A percentile compares a stretch with the other conserved stretches of the same genome.
phyloP scores from a whole-genome alignment of 2,888 invertebrate genomes.

The Ectemnius cavifrons region DNA sequence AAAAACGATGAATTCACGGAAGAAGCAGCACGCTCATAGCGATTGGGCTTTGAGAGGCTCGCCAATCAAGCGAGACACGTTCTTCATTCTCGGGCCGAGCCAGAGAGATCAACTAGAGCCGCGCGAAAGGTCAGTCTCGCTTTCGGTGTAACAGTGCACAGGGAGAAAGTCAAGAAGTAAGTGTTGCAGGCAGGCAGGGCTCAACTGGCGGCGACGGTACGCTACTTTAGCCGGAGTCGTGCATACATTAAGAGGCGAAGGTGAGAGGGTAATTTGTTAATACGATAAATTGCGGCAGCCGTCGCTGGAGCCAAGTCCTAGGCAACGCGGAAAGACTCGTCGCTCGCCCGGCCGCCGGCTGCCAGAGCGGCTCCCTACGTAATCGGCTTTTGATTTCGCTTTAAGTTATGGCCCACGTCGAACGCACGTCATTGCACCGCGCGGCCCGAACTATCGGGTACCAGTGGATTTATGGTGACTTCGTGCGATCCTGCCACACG shows the following conservation, averaged over 20 bases:
- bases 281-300: slow-evolving; percentile 60
- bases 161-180: slow-evolving; percentile 41
- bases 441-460: slow-evolving; percentile 59
- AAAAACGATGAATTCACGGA: too few relatives aligned
- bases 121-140: slow-evolving; percentile 35
- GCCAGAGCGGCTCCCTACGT: slow-evolving; percentile 45
- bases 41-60: not conserved
- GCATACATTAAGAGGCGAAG: slow-evolving; percentile 50
- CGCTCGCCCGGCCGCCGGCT: slow-evolving; percentile 7
- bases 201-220: slow-evolving; percentile 3
- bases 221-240: slow-evolving; percentile 21
- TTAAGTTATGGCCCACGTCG: slow-evolving; percentile 65
- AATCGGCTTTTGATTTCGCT: slow-evolving; percentile 67
- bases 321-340: slow-evolving; percentile 6
- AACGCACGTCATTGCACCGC: slow-evolving; percentile 63
- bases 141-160: slow-evolving; percentile 12
- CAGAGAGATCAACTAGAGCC: slow-evolving; percentile 28
- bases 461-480: slow-evolving; percentile 47
- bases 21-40: too few relatives aligned
- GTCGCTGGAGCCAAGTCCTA: slow-evolving; percentile 20
- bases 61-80: slow-evolving; percentile 8
- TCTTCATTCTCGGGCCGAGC: not conserved
- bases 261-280: slow-evolving; percentile 65
- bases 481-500: slow-evolving; percentile 31
- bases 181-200: slow-evolving; percentile 9